phyloP scores from a whole-genome alignment of 2,888 invertebrate species.

The Arctia plantaginis region DNA sequence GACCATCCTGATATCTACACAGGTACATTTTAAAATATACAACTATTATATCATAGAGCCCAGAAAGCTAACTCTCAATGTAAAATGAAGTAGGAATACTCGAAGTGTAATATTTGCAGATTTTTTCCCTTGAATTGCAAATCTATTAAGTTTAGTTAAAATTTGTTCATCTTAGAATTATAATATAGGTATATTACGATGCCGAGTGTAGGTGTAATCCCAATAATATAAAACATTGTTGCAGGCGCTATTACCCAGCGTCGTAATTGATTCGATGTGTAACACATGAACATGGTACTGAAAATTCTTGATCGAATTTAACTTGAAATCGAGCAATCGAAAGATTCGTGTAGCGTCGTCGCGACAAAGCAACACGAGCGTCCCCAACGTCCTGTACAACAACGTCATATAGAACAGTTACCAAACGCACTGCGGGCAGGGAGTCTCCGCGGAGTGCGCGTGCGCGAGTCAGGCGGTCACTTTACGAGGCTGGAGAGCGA shows the following conservation, averaged over 20 bases:
- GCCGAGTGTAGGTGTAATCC: neutral
- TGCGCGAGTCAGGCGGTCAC: slow-evolving; percentile 78
- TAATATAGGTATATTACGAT: neutral
- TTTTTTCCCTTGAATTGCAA: neutral
- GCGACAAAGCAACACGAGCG: neutral
- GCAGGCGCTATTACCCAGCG: neutral
- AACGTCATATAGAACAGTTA: neutral
- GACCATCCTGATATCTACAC: neutral
- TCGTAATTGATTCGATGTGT: neutral
- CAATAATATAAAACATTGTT: neutral
- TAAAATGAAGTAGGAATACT: neutral
- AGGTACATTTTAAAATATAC: neutral
- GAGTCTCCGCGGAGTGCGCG: slow-evolving; percentile 30
- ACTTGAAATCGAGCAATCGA: neutral
- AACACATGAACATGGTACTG: neutral
- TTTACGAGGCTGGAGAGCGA: slow-evolving; percentile 86
- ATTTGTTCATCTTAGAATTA: neutral
- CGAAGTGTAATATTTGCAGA: neutral
- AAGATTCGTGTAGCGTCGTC: neutral
- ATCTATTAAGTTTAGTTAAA: neutral
- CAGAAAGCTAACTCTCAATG: neutral
- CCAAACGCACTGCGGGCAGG: slow-evolving; percentile 9
- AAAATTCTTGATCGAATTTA: neutral
- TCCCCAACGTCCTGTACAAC: neutral
- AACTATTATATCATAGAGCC: neutral